These are phyloP conservation scores for Molossus alvarezi DNA, from an alignment of 2,797 vertebrate genomes.

Conservation along the genomic window DNA sequence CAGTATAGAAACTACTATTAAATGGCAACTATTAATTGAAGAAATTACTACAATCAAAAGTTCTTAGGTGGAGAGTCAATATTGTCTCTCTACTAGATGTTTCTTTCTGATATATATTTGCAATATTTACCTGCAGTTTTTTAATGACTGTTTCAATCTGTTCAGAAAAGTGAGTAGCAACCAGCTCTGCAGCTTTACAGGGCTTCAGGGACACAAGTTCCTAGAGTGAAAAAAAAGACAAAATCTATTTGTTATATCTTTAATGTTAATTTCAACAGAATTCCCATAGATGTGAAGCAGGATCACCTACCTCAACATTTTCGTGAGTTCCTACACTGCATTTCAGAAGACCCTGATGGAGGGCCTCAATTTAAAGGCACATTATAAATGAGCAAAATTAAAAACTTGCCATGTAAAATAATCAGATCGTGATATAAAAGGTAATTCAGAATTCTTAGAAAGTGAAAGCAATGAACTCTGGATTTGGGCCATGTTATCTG, in stretches of 20 bases:
- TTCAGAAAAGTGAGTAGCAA: conserved; percentile 93
- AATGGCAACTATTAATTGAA: not conserved
- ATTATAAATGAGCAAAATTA: conserved; percentile 54
- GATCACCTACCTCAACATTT: not conserved
- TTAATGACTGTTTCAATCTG: conserved; percentile 93
- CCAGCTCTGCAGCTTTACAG: conserved; percentile 95
- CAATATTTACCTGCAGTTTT: conserved; percentile 92
- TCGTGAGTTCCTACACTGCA: not conserved
- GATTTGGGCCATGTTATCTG: not conserved
- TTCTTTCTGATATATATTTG: not conserved
- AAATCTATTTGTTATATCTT: not conserved
- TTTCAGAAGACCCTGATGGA: conserved; percentile 8
- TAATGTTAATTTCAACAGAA: not conserved
- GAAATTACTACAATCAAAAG: not conserved
- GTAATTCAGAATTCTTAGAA: conserved; percentile 50
- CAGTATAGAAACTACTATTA: conserved; percentile 17
- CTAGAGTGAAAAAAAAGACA: conserved; percentile 87
- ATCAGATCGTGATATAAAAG: not conserved
- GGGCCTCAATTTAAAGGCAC: conserved; percentile 30
- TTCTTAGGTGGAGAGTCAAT: conserved; percentile 14
- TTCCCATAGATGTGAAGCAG: not conserved
- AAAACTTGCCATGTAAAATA: conserved; percentile 31
- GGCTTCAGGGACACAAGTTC: conserved; percentile 94
- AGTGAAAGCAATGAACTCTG: conserved; percentile 66
- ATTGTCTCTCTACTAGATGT: not conserved